phyloP scores from a whole-genome alignment of 30 jellyfish, hydroid and myxozoan genomes.

The Mastigias papua region DNA sequence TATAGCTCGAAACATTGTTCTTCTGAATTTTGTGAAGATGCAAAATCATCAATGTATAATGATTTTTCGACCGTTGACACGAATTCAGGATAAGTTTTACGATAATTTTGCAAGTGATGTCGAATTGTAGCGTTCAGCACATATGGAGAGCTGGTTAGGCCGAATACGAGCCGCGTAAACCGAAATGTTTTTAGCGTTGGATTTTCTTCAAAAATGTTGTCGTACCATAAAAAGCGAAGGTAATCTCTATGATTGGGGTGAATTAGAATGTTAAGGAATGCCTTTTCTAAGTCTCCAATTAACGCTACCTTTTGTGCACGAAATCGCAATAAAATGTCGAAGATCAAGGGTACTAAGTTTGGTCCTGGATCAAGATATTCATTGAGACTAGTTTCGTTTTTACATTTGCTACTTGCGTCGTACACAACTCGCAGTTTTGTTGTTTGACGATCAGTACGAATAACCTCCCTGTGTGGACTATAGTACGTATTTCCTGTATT shows the following conservation, averaged over 20 bases:
- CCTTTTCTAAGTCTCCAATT: neutral
- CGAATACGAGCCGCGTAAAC: constrained; percentile 16
- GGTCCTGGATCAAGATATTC: constrained; percentile 46
- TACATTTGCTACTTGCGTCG: constrained; percentile 53
- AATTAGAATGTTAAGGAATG: neutral
- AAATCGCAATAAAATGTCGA: constrained; percentile 44
- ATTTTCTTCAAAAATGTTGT: neutral
- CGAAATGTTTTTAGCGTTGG: constrained; percentile 1
- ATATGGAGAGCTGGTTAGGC: constrained; percentile 20
- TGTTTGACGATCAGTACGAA: constrained; percentile 8
- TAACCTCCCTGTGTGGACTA: constrained; percentile 61
- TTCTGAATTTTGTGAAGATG: neutral
- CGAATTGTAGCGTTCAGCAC: too few relatives aligned
- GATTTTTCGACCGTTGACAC: neutral
- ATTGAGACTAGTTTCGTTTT: constrained; percentile 10
- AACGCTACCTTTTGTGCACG: constrained; percentile 10
- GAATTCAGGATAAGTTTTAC: neutral
- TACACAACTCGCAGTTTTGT: constrained; percentile 63
- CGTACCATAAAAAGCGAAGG: constrained; percentile 25
- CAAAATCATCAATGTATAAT: constrained; percentile 5
- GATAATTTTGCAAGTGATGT: too few relatives aligned
- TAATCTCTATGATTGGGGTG: constrained; percentile 16
- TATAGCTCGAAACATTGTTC: constrained; percentile 20
- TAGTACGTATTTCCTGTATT: constrained; percentile 27
- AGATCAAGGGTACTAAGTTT: constrained; percentile 4